Conservation (phyloP, 2,797 vertebrate species). For the Characodon lateralis region DNA sequence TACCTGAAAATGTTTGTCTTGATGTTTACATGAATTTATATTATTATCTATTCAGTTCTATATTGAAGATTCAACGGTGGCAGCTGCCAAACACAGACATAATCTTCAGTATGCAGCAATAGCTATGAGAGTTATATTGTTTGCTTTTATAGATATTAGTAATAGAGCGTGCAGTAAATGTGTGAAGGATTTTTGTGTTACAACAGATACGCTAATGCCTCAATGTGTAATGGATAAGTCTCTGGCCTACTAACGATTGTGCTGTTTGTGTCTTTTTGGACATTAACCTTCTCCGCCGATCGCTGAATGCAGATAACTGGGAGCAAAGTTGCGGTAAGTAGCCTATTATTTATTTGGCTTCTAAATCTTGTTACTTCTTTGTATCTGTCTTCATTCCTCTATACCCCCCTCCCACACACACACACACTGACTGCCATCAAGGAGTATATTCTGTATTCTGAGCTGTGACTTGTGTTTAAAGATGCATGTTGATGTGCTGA, state of each 20-base stretch:
- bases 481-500: slow-evolving; percentile 62
- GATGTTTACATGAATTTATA: slow-evolving; percentile 3
- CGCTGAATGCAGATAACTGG: slow-evolving; percentile 99
- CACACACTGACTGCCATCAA: slow-evolving; percentile 9
- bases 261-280: slow-evolving; percentile 93
- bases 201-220: slow-evolving; percentile 79
- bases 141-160: slow-evolving; percentile 32
- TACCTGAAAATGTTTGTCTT: neutral
- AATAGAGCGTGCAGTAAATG: slow-evolving; percentile 47
- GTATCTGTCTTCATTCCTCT: slow-evolving; percentile 49
- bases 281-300: slow-evolving; percentile 93
- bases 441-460: slow-evolving; percentile 40
- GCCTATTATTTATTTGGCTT: slow-evolving; percentile 79
- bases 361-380: slow-evolving; percentile 61
- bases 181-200: slow-evolving; percentile 66
- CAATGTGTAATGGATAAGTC: slow-evolving; percentile 75
- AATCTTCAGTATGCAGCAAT: slow-evolving; percentile 58
- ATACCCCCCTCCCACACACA: slow-evolving; percentile 3
- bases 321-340: slow-evolving; percentile 99
- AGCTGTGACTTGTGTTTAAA: slow-evolving; percentile 62
- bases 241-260: slow-evolving; percentile 91
- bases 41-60: neutral
- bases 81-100: slow-evolving; percentile 66
- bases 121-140: slow-evolving; percentile 41
- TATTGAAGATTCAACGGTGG: neutral